Evolutionary conservation across 1,140 invertebrate species (phyloP).

Genomic region (Leucophenga varia): DNA sequence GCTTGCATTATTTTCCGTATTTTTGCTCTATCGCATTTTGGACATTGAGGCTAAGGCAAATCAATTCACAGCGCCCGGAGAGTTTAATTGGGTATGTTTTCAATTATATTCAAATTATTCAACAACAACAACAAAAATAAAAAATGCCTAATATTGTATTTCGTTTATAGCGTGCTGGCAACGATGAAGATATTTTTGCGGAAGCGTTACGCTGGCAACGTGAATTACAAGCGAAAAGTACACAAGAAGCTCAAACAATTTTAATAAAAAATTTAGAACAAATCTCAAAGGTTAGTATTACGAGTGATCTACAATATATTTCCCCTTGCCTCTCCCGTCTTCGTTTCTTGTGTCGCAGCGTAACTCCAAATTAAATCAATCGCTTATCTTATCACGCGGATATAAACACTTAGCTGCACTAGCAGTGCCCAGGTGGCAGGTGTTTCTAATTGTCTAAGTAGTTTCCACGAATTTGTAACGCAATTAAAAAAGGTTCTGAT

Average conservation of each 20-base stretch:
- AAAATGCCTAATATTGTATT: too few relatives aligned
- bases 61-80: conserved; percentile 27
- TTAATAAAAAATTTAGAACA: conserved; percentile 43
- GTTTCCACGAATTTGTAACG: too few relatives aligned
- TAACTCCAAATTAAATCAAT: not conserved
- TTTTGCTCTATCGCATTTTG: conserved; percentile 42
- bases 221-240: conserved; percentile 41
- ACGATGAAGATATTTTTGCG: conserved; percentile 39
- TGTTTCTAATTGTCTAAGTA: too few relatives aligned
- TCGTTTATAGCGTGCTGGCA: conserved; percentile 22
- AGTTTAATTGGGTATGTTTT: conserved; percentile 37
- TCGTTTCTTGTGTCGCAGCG: not conserved
- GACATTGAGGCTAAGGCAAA: conserved; percentile 42
- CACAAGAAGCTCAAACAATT: conserved; percentile 42
- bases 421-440: not conserved
- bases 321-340: not conserved
- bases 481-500: too few relatives aligned
- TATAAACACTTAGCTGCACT: not conserved
- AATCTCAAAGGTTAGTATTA: conserved; percentile 36
- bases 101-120: too few relatives aligned
- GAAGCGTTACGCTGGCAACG: conserved; percentile 44
- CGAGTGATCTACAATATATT: too few relatives aligned
- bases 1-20: conserved; percentile 41
- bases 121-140: too few relatives aligned
- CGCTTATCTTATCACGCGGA: not conserved